Conservation (phyloP, 2,113 vertebrate genomes). For the Salvelinus alpinus region DNA sequence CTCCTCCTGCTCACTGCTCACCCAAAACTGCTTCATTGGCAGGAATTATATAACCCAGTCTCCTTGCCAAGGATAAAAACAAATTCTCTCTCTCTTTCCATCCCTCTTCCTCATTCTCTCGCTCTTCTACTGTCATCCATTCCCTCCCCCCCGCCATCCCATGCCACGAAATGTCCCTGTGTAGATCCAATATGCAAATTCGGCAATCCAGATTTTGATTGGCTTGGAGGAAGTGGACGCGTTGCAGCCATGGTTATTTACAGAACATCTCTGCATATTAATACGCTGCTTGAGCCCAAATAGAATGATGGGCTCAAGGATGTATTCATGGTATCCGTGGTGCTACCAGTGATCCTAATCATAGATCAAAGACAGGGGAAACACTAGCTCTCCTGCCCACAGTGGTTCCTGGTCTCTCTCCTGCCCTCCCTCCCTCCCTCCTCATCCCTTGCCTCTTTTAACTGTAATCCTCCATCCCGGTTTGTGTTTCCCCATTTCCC, state of each 20-base stretch:
- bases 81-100: slow-evolving; percentile 7
- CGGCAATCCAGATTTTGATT: slow-evolving; percentile 17
- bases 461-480: slow-evolving; percentile 31
- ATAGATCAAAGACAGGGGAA: too few relatives aligned
- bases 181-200: slow-evolving; percentile 38
- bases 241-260: slow-evolving; percentile 32
- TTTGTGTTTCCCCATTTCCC: slow-evolving; percentile 31
- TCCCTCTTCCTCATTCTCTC: slow-evolving; percentile 26
- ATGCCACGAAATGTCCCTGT: slow-evolving; percentile 45
- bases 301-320: too few relatives aligned
- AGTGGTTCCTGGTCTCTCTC: too few relatives aligned
- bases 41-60: slow-evolving; percentile 53
- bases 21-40: slow-evolving; percentile 56
- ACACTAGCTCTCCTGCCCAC: not conserved
- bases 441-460: too few relatives aligned
- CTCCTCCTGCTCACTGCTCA: slow-evolving; percentile 31
- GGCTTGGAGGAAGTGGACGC: slow-evolving; percentile 14
- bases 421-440: too few relatives aligned
- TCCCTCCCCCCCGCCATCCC: slow-evolving; percentile 11
- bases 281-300: too few relatives aligned
- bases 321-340: too few relatives aligned
- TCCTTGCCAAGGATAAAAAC: slow-evolving; percentile 54
- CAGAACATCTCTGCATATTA: slow-evolving; percentile 18
- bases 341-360: not conserved
- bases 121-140: too few relatives aligned